phyloP scores from a whole-genome alignment of 2,888 invertebrate species.

The Eupithecia vulgata region DNA sequence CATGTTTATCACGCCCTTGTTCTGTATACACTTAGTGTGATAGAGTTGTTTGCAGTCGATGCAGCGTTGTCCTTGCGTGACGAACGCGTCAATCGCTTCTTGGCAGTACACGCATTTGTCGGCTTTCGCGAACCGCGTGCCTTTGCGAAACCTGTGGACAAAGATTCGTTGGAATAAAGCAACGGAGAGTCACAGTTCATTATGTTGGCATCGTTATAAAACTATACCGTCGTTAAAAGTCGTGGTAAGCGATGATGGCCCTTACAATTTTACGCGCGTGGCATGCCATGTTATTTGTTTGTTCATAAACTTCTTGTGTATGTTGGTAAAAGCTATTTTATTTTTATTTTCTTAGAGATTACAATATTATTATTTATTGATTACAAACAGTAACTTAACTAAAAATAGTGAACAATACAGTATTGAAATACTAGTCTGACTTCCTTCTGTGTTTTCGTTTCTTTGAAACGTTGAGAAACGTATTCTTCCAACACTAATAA shows the following conservation, averaged over 20 bases:
- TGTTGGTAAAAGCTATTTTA: too few species aligned
- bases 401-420: too few species aligned
- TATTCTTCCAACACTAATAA: too few species aligned
- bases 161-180: neutral
- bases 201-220: neutral
- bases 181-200: neutral
- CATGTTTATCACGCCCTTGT: constrained; percentile 90
- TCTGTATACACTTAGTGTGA: constrained; percentile 95
- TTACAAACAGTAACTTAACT: too few species aligned
- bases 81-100: constrained; percentile 91
- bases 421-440: too few species aligned
- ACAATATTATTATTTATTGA: too few species aligned
- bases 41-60: constrained; percentile 92
- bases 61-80: constrained; percentile 91
- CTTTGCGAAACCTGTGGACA: constrained; percentile 87
- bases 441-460: too few species aligned
- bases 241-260: neutral
- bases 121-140: constrained; percentile 90
- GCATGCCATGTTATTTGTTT: too few species aligned
- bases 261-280: neutral
- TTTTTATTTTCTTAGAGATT: too few species aligned
- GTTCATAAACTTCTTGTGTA: too few species aligned
- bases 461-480: too few species aligned
- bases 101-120: constrained; percentile 93
- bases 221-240: neutral